Conservation (phyloP, 64 coral and sea anemone genomes). For the Hydrozoanthus tunicans region DNA sequence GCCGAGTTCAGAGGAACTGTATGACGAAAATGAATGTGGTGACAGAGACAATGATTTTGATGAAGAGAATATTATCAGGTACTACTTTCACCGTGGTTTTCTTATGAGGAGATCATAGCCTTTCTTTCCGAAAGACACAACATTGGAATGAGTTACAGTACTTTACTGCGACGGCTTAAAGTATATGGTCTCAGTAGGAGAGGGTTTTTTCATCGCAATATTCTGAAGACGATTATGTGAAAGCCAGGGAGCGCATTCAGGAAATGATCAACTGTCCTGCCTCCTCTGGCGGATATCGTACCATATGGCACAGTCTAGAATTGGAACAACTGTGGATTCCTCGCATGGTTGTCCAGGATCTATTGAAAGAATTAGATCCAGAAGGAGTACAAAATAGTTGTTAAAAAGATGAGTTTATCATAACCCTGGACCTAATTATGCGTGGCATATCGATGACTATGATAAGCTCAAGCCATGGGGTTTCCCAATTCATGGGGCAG, state of each 20-base stretch:
- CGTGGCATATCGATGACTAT: conserved; percentile 65
- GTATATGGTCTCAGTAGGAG: conserved; percentile 52
- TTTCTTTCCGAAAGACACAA: conserved; percentile 50
- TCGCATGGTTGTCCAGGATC: conserved; percentile 60
- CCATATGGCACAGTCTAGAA: conserved; percentile 64
- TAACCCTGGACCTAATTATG: conserved; percentile 66
- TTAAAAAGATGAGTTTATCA: conserved; percentile 58
- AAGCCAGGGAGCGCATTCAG: conserved; percentile 49
- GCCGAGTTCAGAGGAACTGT: not conserved
- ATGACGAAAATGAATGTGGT: conserved; percentile 40
- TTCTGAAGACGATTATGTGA: conserved; percentile 40
- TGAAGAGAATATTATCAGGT: conserved; percentile 57
- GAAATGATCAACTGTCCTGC: conserved; percentile 53
- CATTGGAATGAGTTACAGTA: conserved; percentile 60
- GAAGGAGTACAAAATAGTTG: conserved; percentile 5
- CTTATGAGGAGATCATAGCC: conserved; percentile 54
- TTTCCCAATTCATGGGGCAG: conserved; percentile 64
- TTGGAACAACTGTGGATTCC: conserved; percentile 54
- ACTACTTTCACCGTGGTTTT: conserved; percentile 63
- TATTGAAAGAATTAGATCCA: conserved; percentile 64
- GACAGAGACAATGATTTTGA: conserved; percentile 20
- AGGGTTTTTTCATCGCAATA: conserved; percentile 15
- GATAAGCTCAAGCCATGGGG: conserved; percentile 61
- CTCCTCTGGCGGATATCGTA: conserved; percentile 39
- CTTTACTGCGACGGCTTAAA: conserved; percentile 37